phyloP scores from a whole-genome alignment of 2,113 vertebrate genomes.

The Atrichornis clamosus region DNA sequence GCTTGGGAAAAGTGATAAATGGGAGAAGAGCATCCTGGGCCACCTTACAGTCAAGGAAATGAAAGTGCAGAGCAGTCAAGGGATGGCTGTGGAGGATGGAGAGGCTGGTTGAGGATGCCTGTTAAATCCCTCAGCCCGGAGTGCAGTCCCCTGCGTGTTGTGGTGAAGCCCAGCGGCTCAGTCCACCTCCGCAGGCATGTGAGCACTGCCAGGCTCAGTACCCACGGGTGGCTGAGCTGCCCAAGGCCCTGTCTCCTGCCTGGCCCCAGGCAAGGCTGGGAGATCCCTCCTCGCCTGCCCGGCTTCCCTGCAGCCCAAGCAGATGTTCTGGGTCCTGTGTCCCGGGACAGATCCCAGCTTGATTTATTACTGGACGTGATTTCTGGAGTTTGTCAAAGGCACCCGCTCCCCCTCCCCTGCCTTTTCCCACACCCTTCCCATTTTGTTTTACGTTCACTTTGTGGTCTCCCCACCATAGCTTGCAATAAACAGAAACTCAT shows the following conservation, averaged over 20 bases:
- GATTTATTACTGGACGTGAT: conserved; percentile 62
- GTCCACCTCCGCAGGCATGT: neutral
- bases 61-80: neutral
- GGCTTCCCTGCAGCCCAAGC: neutral
- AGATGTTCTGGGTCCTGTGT: conserved; percentile 57
- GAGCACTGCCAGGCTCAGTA: neutral
- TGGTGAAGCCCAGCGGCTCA: neutral
- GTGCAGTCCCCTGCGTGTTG: neutral
- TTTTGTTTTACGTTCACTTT: conserved; percentile 45
- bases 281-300: neutral
- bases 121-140: rapidly evolving
- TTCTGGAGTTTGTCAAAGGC: conserved; percentile 67
- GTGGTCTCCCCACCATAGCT: conserved; percentile 38
- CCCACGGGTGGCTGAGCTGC: neutral
- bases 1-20: neutral
- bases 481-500: conserved; percentile 56
- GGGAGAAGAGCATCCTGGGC: neutral
- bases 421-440: conserved; percentile 53
- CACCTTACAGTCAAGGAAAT: neutral
- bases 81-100: neutral
- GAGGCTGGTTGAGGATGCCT: neutral
- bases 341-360: neutral
- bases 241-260: neutral
- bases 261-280: neutral
- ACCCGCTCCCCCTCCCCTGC: conserved; percentile 5